Percentiles rank a stretch among this genome's conserved stretches.
Conservation (phyloP, 35 echinoderm and acorn worm genomes). For the Lytechinus variegatus region DNA sequence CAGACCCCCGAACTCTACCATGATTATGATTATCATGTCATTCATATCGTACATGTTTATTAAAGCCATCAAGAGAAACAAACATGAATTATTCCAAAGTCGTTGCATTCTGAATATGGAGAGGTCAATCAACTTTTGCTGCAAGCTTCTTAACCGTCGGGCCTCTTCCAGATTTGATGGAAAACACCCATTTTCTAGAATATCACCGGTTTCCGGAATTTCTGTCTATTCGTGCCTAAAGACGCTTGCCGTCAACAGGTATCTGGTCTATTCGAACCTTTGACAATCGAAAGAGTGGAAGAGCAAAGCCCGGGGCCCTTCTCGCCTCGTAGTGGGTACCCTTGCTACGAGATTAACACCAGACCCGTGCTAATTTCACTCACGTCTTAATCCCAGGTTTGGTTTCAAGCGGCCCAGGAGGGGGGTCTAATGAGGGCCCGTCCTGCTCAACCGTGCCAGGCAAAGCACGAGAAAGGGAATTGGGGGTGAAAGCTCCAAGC, state of each 20-base stretch:
- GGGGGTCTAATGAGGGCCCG: constrained; percentile 52
- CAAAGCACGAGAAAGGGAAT: neutral
- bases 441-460: constrained; percentile 24
- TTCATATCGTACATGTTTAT: neutral
- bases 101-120: neutral
- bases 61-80: neutral
- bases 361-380: constrained; percentile 52
- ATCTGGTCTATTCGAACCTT: neutral
- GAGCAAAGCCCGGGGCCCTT: constrained; percentile 31
- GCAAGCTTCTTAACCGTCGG: neutral
- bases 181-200: constrained; percentile 47
- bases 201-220: constrained; percentile 38
- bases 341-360: constrained; percentile 39
- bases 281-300: neutral
- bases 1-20: too few species aligned
- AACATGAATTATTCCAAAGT: neutral
- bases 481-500: constrained; percentile 30
- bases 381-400: constrained; percentile 54
- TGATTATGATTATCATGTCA: too few species aligned
- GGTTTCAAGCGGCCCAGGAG: constrained; percentile 51
- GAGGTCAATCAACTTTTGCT: constrained; percentile 37
- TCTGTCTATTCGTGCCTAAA: neutral
- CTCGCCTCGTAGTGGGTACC: constrained; percentile 26
- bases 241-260: constrained; percentile 40
- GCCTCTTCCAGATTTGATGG: neutral